Evolutionary conservation across 2,113 vertebrate genomes (phyloP).

Genomic region (Anthoscopus minutus): DNA sequence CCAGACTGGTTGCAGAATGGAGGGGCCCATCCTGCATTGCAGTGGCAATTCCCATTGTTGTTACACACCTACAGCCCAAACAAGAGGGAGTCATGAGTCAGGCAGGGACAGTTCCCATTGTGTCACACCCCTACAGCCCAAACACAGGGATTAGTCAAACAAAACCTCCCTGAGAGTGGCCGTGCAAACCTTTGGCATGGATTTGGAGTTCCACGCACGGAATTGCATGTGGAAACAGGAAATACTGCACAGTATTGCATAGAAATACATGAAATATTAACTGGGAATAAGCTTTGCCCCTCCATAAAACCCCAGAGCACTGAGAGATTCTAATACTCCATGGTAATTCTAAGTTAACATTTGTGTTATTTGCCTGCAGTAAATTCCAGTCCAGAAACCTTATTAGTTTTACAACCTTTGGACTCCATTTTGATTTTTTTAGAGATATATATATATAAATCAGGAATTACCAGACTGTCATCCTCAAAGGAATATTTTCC

Average conservation of each 20-base stretch:
- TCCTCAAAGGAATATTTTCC: background rate
- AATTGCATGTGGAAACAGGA: background rate
- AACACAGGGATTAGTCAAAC: background rate
- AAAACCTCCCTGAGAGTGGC: background rate
- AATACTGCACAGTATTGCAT: no score
- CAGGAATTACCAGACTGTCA: background rate
- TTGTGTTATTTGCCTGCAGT: background rate
- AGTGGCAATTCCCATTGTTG: constrained; percentile 67
- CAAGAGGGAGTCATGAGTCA: background rate
- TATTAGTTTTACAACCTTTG: background rate
- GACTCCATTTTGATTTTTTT: background rate
- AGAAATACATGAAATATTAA: background rate
- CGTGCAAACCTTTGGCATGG: background rate
- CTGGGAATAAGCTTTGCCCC: background rate
- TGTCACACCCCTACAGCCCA: constrained; percentile 70
- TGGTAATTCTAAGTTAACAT: background rate
- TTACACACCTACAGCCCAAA: background rate
- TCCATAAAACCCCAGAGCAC: background rate
- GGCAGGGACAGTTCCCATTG: constrained; percentile 75
- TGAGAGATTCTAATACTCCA: background rate
- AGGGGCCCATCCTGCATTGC: constrained; percentile 77
- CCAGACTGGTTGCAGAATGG: constrained; percentile 72
- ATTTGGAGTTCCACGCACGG: background rate
- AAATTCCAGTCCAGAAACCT: background rate
- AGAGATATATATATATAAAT: background rate